Evolutionary conservation across 2,113 vertebrate species (phyloP).

Genomic region (Stomatorhinus ivindoensis): DNA sequence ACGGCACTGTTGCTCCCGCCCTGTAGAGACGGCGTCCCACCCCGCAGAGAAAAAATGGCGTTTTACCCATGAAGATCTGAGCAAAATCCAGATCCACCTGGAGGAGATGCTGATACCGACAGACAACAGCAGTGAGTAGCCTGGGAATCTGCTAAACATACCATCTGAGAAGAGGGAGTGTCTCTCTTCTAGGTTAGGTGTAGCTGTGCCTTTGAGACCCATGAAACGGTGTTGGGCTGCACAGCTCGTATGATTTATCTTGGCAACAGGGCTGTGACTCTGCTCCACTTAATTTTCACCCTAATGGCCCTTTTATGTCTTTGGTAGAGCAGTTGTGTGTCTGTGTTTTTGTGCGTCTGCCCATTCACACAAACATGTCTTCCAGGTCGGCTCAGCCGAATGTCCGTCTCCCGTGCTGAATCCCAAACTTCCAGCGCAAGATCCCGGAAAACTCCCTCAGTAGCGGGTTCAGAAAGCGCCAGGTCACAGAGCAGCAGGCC

Average conservation of each 20-base stretch:
- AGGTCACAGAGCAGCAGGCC: conserved; percentile 61
- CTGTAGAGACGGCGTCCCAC: rapidly evolving
- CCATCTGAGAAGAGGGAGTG: neutral
- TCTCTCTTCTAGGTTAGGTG: neutral
- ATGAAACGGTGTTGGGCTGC: neutral
- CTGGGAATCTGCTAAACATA: neutral
- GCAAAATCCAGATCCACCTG: conserved; percentile 71
- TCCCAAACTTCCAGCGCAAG: conserved; percentile 47
- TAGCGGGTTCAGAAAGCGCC: conserved; percentile 26
- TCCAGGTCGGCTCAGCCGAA: conserved; percentile 66
- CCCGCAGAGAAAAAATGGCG: conserved; percentile 73
- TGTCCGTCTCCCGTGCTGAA: conserved; percentile 51
- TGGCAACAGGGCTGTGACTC: neutral
- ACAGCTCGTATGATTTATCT: neutral
- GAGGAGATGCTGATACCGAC: conserved; percentile 63
- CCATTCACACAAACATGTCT: neutral
- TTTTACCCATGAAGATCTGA: conserved; percentile 74
- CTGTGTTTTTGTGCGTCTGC: neutral
- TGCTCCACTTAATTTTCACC: neutral
- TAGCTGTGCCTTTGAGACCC: neutral
- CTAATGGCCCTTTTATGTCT: neutral
- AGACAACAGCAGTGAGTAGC: conserved; percentile 67
- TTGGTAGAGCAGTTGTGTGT: neutral
- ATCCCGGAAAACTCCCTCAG: conserved; percentile 47
- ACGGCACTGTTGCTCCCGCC: conserved; percentile 30